phyloP scores from a whole-genome alignment of 2,797 vertebrate species.

The Synaphobranchus kaupii region DNA sequence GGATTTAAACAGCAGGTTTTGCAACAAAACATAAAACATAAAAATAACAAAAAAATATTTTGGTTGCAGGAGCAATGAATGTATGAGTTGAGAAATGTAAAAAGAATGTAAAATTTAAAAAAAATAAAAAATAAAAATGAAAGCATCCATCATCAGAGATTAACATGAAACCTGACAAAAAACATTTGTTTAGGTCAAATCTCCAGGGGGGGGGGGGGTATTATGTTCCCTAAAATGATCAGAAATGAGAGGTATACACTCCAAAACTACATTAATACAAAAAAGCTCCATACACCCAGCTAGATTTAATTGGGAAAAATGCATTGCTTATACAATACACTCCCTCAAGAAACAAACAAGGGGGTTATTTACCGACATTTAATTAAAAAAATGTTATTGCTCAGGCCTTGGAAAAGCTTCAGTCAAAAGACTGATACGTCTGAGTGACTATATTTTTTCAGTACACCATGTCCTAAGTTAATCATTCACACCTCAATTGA shows the following conservation, averaged over 20 bases:
- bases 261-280: not conserved
- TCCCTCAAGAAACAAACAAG: not conserved
- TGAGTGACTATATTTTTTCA: not conserved
- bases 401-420: not conserved
- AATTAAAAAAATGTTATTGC: not conserved
- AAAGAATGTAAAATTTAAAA: too few relatives aligned
- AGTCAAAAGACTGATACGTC: not conserved
- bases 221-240: not conserved
- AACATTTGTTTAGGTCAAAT: not conserved
- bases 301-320: not conserved
- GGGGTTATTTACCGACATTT: not conserved
- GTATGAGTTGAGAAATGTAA: too few relatives aligned
- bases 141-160: not conserved
- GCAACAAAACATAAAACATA: too few relatives aligned
- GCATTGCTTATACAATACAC: not conserved
- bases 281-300: not conserved
- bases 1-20: too few relatives aligned
- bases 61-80: too few relatives aligned
- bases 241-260: not conserved
- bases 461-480: not conserved
- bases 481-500: not conserved
- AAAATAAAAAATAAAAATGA: not conserved
- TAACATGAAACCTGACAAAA: not conserved
- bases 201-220: not conserved
- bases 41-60: not conserved